Evolutionary conservation across 1,140 invertebrate genomes (phyloP).

Genomic region (Gryllus bimaculatus): DNA sequence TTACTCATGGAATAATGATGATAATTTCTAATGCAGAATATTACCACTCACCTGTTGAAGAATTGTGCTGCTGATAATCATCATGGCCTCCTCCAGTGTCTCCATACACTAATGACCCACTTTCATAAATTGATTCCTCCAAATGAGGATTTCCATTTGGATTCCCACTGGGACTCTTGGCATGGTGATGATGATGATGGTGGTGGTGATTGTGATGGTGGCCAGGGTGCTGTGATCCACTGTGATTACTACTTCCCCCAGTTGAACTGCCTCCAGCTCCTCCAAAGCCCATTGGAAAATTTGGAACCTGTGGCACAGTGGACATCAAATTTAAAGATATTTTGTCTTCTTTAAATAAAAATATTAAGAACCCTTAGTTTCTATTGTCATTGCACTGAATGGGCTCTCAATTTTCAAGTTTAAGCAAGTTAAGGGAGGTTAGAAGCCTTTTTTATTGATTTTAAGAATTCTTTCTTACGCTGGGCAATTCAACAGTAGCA

Average conservation of each 20-base stretch:
- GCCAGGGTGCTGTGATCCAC: neutral
- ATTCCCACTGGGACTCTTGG: neutral
- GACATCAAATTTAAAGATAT: no score
- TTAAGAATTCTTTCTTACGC: no score
- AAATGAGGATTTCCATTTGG: neutral
- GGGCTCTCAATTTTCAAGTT: no score
- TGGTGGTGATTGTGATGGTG: neutral
- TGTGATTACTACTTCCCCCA: neutral
- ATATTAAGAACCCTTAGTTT: no score
- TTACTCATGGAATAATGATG: no score
- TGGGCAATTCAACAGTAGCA: no score
- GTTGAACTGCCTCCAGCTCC: neutral
- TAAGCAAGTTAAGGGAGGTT: no score
- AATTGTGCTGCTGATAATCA: neutral
- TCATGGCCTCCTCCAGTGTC: slow-evolving; percentile 22
- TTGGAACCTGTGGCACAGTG: neutral
- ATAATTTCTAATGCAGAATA: no score
- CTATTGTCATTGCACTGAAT: no score
- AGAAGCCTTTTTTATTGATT: no score
- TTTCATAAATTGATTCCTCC: slow-evolving; percentile 34
- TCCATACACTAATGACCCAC: slow-evolving; percentile 40
- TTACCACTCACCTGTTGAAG: neutral
- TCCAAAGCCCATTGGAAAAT: neutral
- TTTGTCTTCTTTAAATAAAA: no score
- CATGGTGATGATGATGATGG: neutral